These are phyloP conservation scores for Onychostruthus taczanowskii DNA, from an alignment of 2,113 vertebrate genomes.

Conservation along the genomic window DNA sequence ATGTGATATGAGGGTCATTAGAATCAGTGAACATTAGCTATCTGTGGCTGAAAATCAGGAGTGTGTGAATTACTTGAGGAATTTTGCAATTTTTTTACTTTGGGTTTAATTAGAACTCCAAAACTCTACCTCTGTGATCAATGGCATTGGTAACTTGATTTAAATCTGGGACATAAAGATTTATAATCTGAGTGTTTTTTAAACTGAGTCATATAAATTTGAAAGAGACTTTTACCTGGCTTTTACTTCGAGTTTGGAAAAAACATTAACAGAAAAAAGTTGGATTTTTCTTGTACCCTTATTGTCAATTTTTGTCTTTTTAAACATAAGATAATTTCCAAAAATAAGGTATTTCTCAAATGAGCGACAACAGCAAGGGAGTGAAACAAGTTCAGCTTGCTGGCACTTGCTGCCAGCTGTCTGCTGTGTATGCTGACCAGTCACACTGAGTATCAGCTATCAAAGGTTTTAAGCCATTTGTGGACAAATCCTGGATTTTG, in stretches of 20 bases:
- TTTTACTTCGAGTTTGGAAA: background rate
- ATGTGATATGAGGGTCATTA: background rate
- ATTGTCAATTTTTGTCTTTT: constrained; percentile 5
- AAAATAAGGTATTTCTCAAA: background rate
- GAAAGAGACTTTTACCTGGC: background rate
- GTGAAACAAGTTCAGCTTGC: background rate
- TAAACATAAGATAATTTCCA: constrained; percentile 10
- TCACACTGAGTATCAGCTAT: background rate
- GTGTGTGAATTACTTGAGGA: background rate
- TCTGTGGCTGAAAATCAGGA: background rate
- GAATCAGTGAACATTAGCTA: background rate
- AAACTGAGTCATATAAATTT: background rate
- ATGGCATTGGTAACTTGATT: background rate
- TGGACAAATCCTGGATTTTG: background rate
- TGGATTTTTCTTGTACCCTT: background rate
- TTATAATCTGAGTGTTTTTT: background rate
- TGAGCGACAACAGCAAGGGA: background rate
- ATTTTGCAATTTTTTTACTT: background rate
- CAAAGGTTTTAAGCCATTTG: background rate
- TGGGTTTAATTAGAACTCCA: background rate
- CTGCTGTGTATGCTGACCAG: background rate
- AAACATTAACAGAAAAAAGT: background rate
- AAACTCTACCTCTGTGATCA: background rate
- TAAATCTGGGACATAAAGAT: background rate
- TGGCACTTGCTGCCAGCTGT: background rate